Evolutionary conservation across 2,888 invertebrate species (phyloP).

Genomic region (Sclerodermus sp.): DNA sequence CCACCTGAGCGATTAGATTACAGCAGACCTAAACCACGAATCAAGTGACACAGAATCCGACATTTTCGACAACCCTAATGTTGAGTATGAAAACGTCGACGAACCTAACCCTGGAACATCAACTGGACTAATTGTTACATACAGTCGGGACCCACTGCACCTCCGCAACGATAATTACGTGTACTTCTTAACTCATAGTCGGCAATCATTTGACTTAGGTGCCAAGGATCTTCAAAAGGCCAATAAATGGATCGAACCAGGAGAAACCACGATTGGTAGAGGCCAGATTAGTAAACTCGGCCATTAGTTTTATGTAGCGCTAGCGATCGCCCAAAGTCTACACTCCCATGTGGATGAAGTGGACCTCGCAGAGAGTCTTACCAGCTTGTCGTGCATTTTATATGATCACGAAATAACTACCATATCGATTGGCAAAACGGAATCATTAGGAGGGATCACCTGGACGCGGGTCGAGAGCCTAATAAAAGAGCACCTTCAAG

Average conservation of each 20-base stretch:
- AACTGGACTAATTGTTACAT: too few species aligned
- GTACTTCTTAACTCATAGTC: background rate
- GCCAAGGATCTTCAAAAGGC: background rate
- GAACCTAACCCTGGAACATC: too few species aligned
- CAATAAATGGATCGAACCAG: background rate
- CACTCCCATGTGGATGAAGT: background rate
- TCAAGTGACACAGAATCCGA: too few species aligned
- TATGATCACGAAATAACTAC: background rate
- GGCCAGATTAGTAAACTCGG: background rate
- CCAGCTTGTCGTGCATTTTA: background rate
- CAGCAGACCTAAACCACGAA: too few species aligned
- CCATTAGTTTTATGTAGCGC: background rate
- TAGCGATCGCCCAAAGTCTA: background rate
- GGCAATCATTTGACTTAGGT: background rate
- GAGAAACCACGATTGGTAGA: background rate
- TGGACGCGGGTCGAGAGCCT: too few species aligned
- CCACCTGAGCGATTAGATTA: too few species aligned
- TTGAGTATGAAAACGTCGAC: too few species aligned
- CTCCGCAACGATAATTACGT: background rate
- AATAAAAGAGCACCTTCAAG: too few species aligned
- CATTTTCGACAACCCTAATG: too few species aligned
- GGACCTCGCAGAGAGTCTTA: background rate
- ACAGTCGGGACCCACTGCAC: background rate
- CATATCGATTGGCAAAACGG: too few species aligned
- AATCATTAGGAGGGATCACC: too few species aligned